Conservation (phyloP, 2,113 vertebrate species). For the Crotalus helleri region DNA sequence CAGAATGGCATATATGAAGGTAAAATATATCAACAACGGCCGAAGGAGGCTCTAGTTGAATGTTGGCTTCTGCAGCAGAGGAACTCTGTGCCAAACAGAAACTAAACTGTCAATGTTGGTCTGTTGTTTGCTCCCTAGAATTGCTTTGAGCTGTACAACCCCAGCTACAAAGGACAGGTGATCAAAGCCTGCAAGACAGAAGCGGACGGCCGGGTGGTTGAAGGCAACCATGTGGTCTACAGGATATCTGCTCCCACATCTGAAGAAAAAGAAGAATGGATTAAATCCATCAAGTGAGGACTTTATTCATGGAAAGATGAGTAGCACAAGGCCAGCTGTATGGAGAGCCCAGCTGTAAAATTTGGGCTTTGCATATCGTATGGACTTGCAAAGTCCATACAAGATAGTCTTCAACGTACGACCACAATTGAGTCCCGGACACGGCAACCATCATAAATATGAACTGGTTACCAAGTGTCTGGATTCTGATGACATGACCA, state of each 20-base stretch:
- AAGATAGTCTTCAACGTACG: neutral
- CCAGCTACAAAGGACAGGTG: conserved; percentile 94
- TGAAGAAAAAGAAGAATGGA: conserved; percentile 98
- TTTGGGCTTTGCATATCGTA: neutral
- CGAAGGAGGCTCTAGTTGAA: neutral
- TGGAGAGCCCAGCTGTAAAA: neutral
- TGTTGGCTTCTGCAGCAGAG: neutral
- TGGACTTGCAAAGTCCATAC: neutral
- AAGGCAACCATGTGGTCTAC: conserved; percentile 97
- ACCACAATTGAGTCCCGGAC: neutral
- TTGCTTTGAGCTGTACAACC: conserved; percentile 97
- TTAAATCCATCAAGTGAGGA: conserved; percentile 96
- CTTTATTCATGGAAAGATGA: neutral
- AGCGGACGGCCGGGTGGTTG: conserved; percentile 92
- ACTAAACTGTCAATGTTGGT: neutral
- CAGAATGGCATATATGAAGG: neutral
- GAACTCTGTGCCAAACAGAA: neutral
- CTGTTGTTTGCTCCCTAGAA: conserved; percentile 71
- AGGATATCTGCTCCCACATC: conserved; percentile 95
- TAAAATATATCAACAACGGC: neutral
- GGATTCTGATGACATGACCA: neutral
- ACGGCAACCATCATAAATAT: neutral
- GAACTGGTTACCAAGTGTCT: neutral
- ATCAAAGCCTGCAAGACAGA: conserved; percentile 99
- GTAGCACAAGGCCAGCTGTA: neutral